Percentiles rank a stretch among this genome's conserved stretches.
Conservation (phyloP, 1,140 invertebrate genomes). For the Euglossa dilemma region DNA sequence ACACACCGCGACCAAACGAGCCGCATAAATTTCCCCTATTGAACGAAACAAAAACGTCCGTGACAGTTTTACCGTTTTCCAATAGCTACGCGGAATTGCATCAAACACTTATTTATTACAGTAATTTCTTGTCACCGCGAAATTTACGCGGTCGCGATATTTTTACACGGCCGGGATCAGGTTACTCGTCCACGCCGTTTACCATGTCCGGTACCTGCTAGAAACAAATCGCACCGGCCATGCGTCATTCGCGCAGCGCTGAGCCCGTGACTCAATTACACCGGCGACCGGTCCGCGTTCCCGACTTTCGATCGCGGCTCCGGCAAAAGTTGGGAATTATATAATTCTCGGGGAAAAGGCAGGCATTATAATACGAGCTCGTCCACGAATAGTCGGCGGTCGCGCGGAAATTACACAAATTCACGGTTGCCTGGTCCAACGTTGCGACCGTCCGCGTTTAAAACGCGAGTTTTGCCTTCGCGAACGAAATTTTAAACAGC, state of each 20-base stretch:
- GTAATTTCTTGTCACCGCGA: slow-evolving; percentile 32
- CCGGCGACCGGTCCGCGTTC: background rate
- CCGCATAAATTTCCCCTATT: background rate
- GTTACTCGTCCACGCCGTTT: slow-evolving; percentile 18
- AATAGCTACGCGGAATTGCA: background rate
- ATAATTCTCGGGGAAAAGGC: background rate
- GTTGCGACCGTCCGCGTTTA: background rate
- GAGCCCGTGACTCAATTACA: slow-evolving; percentile 32
- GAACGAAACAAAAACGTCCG: background rate
- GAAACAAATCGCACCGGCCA: slow-evolving; percentile 9
- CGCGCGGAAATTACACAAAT: background rate
- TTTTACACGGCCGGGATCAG: slow-evolving; percentile 1
- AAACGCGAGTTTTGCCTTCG: too few relatives aligned
- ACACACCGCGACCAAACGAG: background rate
- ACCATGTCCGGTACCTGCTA: slow-evolving; percentile 9
- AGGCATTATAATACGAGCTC: background rate
- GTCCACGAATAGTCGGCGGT: background rate
- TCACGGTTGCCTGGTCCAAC: background rate
- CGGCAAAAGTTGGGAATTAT: background rate
- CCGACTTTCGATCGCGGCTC: background rate
- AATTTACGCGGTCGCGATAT: slow-evolving; percentile 20
- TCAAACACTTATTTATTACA: slow-evolving; percentile 34
- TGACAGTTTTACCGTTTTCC: slow-evolving; percentile 34
- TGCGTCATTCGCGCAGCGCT: slow-evolving; percentile 15
- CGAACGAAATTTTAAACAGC: background rate